Percentiles rank a stretch among this genome's conserved stretches.
These are phyloP conservation scores for Hermetia illucens DNA, from an alignment of 1,140 invertebrate species.

Conservation along the genomic window DNA sequence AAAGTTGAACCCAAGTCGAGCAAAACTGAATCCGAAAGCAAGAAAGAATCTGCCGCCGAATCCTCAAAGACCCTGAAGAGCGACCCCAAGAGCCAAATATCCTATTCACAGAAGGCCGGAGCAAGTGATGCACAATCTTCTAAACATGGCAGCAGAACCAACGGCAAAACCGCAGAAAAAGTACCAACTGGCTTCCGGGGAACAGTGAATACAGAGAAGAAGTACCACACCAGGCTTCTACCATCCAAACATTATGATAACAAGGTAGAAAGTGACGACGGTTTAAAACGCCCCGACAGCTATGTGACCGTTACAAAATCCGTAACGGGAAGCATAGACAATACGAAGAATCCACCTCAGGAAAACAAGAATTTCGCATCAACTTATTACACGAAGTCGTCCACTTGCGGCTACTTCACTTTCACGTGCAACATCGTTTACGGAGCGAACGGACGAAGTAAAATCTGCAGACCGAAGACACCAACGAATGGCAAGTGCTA, in stretches of 20 bases:
- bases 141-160: too few relatives aligned
- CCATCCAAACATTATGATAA: constrained; percentile 9
- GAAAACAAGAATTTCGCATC: constrained; percentile 51
- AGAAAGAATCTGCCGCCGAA: constrained; percentile 18
- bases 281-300: constrained; percentile 30
- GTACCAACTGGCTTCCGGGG: constrained; percentile 26
- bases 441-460: constrained; percentile 56
- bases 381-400: constrained; percentile 71
- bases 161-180: constrained; percentile 20
- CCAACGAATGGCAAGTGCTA: constrained; percentile 28
- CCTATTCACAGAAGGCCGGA: too few relatives aligned
- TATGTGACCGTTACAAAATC: constrained; percentile 64
- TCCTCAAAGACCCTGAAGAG: too few relatives aligned
- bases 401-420: constrained; percentile 71
- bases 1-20: constrained; percentile 23
- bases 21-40: constrained; percentile 6
- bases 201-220: constrained; percentile 28
- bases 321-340: constrained; percentile 51
- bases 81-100: too few relatives aligned
- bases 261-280: constrained; percentile 23
- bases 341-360: constrained; percentile 34
- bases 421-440: constrained; percentile 67
- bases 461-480: constrained; percentile 63
- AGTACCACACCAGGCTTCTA: constrained; percentile 24
- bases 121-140: too few relatives aligned